A percentile compares a stretch with the other conserved stretches of the same genome.
These are phyloP conservation scores for Auanema freiburgensis DNA, from an alignment of 2,888 invertebrate species.

Conservation along the genomic window DNA sequence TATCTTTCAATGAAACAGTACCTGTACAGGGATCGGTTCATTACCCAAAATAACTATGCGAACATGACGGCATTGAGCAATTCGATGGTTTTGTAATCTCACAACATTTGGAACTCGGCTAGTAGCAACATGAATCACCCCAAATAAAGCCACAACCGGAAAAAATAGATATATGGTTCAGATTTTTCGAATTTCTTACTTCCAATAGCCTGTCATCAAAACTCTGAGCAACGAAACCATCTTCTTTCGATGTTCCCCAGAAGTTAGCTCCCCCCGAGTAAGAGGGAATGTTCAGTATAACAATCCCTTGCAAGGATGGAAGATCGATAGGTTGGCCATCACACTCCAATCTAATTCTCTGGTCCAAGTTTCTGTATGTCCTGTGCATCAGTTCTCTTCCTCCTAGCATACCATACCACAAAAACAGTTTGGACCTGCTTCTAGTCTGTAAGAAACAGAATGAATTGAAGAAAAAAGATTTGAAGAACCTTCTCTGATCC, in stretches of 20 bases:
- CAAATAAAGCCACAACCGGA: conserved; percentile 89
- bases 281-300: conserved; percentile 92
- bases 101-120: conserved; percentile 77
- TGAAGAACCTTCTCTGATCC: conserved; percentile 80
- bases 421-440: conserved; percentile 86
- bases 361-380: conserved; percentile 92
- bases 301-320: conserved; percentile 89
- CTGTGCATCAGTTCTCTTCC: conserved; percentile 73
- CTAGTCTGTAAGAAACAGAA: conserved; percentile 29
- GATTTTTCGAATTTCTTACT: conserved; percentile 43
- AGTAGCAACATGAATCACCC: conserved; percentile 95
- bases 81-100: conserved; percentile 85
- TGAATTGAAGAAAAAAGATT: conserved; percentile 1
- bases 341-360: conserved; percentile 84
- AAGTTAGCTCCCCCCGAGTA: conserved; percentile 98
- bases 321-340: conserved; percentile 92
- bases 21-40: conserved; percentile 86
- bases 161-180: background rate
- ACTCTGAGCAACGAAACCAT: conserved; percentile 82
- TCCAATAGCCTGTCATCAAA: conserved; percentile 94
- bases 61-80: conserved; percentile 78
- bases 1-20: conserved; percentile 64
- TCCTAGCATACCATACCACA: conserved; percentile 79
- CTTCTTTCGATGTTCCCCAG: conserved; percentile 75
- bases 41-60: conserved; percentile 91